A percentile compares a stretch with the other conserved stretches of the same genome.
Conservation (phyloP, 2,797 vertebrate species). For the Neomorphus geoffroyi region DNA sequence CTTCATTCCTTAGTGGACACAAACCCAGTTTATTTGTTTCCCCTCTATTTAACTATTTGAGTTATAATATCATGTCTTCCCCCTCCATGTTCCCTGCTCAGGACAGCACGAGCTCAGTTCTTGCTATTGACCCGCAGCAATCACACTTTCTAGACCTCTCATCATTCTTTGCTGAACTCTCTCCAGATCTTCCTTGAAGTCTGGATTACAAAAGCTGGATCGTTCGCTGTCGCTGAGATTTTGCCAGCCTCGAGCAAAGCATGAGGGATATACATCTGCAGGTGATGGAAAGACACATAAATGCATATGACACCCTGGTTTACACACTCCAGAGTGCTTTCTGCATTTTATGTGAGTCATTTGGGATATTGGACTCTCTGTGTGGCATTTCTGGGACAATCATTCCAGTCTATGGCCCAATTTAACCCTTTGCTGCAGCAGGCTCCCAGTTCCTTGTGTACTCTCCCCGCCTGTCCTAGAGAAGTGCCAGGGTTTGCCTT, state of each 20-base stretch:
- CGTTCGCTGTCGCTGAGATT: not conserved
- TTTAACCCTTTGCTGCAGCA: not conserved
- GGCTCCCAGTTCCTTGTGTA: rapidly evolving
- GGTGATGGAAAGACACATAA: rapidly evolving
- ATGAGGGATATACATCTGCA: rapidly evolving
- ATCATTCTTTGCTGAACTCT: not conserved
- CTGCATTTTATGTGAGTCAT: not conserved
- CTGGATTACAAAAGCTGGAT: not conserved
- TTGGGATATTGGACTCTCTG: not conserved
- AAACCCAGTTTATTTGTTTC: not conserved
- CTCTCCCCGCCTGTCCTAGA: not conserved
- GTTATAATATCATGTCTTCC: not conserved
- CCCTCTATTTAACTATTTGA: not conserved
- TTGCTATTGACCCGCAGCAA: not conserved
- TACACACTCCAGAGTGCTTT: not conserved
- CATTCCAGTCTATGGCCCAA: not conserved
- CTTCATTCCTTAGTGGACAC: not conserved
- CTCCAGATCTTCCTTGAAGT: not conserved
- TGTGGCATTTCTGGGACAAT: not conserved
- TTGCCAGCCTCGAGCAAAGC: not conserved
- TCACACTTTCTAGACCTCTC: not conserved
- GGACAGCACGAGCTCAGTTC: not conserved
- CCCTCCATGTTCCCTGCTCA: not conserved
- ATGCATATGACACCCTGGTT: not conserved
- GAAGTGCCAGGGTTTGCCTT: not conserved